Percentiles rank a stretch among this genome's conserved stretches.
Conservation (phyloP, 2,888 invertebrate genomes). For the Thecophora atra region DNA sequence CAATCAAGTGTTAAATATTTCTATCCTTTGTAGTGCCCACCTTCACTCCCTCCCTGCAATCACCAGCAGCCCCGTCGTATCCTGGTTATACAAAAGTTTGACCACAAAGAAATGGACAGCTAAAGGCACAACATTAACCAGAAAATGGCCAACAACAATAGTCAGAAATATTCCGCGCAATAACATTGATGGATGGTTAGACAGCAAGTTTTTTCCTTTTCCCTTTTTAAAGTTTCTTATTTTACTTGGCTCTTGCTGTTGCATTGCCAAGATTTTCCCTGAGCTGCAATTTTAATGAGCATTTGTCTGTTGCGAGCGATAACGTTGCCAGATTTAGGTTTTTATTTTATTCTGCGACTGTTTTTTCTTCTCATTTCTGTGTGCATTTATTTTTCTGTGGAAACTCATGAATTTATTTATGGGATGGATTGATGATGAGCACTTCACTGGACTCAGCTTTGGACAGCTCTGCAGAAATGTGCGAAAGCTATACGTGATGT, state of each 20-base stretch:
- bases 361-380: background rate
- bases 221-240: constrained; percentile 1
- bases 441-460: background rate
- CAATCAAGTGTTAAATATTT: constrained; percentile 37
- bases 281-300: constrained; percentile 31
- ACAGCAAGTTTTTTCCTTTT: constrained; percentile 23
- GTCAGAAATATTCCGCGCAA: constrained; percentile 8
- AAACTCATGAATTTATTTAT: constrained; percentile 29
- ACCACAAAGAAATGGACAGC: constrained; percentile 13
- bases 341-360: background rate
- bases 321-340: constrained; percentile 1
- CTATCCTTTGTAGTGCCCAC: constrained; percentile 15
- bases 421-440: constrained; percentile 14
- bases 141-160: constrained; percentile 2
- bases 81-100: background rate
- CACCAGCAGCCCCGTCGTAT: background rate
- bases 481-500: background rate
- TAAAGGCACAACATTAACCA: constrained; percentile 5
- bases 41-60: background rate
- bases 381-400: background rate
- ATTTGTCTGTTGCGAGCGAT: constrained; percentile 10
- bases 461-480: background rate
- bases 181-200: constrained; percentile 33
- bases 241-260: background rate
- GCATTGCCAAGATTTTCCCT: constrained; percentile 5